Percentiles rank a stretch among this genome's conserved stretches.
phyloP scores from a whole-genome alignment of 2,797 vertebrate genomes.

The Semotilus atromaculatus region DNA sequence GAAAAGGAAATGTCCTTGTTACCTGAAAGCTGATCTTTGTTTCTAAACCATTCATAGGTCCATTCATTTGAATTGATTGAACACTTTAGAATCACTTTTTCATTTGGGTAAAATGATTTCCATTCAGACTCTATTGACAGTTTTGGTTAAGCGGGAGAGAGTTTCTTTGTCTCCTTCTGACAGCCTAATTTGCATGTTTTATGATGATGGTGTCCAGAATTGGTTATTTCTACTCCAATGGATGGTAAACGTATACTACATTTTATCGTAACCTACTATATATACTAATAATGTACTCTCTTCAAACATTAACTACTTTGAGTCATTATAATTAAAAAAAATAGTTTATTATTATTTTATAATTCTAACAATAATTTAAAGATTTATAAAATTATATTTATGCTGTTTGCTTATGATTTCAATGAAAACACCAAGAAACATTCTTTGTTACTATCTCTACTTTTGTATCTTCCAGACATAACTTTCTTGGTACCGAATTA shows the following conservation, averaged over 20 bases:
- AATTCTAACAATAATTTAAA: not conserved
- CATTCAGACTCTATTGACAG: slow-evolving; percentile 16
- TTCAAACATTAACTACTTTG: not conserved
- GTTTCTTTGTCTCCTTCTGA: no score
- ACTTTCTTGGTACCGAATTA: no score
- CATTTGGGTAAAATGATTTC: slow-evolving; percentile 41
- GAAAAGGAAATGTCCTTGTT: not conserved
- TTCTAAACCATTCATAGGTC: slow-evolving; percentile 47
- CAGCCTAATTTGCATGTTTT: no score
- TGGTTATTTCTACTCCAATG: no score
- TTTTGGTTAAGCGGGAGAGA: not conserved
- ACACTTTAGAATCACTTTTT: slow-evolving; percentile 50
- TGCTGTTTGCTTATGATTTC: not conserved
- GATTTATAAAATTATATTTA: no score
- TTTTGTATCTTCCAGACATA: no score
- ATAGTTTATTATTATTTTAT: not conserved
- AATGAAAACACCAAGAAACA: not conserved
- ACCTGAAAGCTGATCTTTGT: not conserved
- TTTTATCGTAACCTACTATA: no score
- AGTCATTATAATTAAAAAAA: not conserved
- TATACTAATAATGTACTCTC: no score
- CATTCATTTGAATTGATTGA: slow-evolving; percentile 19
- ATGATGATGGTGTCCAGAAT: no score
- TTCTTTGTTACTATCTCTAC: no score
- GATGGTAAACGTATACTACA: no score